Conservation (phyloP, 2,797 vertebrate genomes). For the Erpetoichthys calabaricus region DNA sequence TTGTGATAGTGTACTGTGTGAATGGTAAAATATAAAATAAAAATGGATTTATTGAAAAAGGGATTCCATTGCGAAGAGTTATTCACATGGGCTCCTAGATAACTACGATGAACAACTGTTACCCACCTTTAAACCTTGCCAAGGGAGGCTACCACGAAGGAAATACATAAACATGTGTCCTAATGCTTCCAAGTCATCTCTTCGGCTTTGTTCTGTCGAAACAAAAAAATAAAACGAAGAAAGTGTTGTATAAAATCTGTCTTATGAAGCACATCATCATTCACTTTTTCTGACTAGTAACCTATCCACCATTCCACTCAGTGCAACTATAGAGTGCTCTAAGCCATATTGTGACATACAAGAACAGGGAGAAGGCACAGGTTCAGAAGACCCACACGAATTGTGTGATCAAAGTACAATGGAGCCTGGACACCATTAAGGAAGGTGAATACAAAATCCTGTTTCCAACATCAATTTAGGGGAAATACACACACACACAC, state of each 20-base stretch:
- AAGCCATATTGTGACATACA: too few species aligned
- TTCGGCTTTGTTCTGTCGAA: slow-evolving; percentile 85
- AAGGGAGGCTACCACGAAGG: slow-evolving; percentile 87
- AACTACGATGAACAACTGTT: slow-evolving; percentile 9
- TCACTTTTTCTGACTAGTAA: background rate
- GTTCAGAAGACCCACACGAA: too few species aligned
- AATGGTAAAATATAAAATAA: too few species aligned
- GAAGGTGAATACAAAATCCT: too few species aligned
- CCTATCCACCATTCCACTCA: too few species aligned
- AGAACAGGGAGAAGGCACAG: too few species aligned
- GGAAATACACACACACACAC: too few species aligned
- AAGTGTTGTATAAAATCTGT: background rate
- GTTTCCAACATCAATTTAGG: too few species aligned
- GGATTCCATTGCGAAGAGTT: slow-evolving; percentile 43
- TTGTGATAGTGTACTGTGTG: too few species aligned
- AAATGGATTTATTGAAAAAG: slow-evolving; percentile 24
- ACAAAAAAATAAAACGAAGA: background rate
- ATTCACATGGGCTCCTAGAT: slow-evolving; percentile 30
- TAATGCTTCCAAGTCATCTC: slow-evolving; percentile 88
- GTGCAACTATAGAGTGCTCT: too few species aligned
- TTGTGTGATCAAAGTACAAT: too few species aligned
- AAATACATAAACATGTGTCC: slow-evolving; percentile 99
- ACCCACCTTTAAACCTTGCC: slow-evolving; percentile 92
- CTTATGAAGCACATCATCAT: background rate
- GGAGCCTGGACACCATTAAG: too few species aligned